Base-by-base conservation (phyloP, 2,113 vertebrate species). In the Crocuta crocuta region DNA sequence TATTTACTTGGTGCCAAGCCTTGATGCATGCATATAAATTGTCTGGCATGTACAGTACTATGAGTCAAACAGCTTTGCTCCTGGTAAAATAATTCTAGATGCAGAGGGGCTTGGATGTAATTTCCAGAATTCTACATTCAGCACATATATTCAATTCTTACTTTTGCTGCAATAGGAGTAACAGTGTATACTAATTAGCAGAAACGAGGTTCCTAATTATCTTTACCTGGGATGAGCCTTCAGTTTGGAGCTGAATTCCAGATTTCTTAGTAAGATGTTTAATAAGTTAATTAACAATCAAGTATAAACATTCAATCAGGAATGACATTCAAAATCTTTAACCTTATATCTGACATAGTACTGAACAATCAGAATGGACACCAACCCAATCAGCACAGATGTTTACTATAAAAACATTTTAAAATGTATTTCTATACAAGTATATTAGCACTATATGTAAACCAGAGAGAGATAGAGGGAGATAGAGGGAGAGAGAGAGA, bases 1-100 rank as follows among this genome's bases (percentile, higher is more conserved):
- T 80, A 92, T 95, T 96, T 95, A 95, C 83, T 92, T 78, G n/a
- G 26, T 73, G 33, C 91, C 95, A 83, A 93, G 33, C 53, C 16
- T 89, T 71, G 93, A 92, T 78, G 86, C 50, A 93, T 65, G n/a
- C 61, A 53, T 89, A 88, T 81, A 91, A 97, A 96, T 91, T 89
- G 31, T 86, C 92, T 95, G 93, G 48, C 89, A 90, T 94, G 16
- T 76, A 17, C 16, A 73, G 33, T 43, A 73, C 74, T 87, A 31
- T 48, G 43, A 87, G 23, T 92, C 74, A 90, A 97, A 97, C 31
- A 68, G 39, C 66, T 92, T 95, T 95, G 68, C n/a, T 89, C n/a
- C 70, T 88, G 1, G 1, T 45, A 87, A 95, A 97, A 96, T 81
- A 79, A 94, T 90, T 95, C 45, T 87, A 71, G 23, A 87, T 84